A percentile compares a stretch with the other conserved stretches of the same genome.
Conservation (phyloP, 1,140 invertebrate species). For the Acyrthosiphon pisum region DNA sequence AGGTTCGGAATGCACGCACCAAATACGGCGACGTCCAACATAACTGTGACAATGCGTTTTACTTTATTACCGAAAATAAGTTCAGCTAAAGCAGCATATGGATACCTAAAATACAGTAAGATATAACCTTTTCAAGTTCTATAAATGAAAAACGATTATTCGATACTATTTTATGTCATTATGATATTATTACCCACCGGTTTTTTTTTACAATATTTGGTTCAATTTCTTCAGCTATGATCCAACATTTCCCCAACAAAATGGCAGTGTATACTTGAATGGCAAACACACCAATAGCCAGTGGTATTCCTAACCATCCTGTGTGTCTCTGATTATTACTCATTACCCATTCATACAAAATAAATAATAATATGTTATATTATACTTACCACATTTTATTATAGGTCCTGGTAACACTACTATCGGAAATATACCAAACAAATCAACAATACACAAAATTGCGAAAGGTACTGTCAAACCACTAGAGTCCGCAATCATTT, state of each 20-base stretch:
- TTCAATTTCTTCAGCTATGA: constrained; percentile 73
- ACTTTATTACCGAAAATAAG: constrained; percentile 71
- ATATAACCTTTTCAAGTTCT: background rate
- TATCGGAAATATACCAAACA: constrained; percentile 82
- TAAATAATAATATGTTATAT: background rate
- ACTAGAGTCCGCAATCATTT: constrained; percentile 2
- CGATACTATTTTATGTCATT: background rate
- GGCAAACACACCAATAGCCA: constrained; percentile 72
- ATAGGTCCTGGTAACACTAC: constrained; percentile 75
- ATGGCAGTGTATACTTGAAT: constrained; percentile 80
- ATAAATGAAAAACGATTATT: background rate
- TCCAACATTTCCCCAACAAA: constrained; percentile 77
- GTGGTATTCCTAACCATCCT: constrained; percentile 75
- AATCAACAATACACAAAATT: constrained; percentile 76
- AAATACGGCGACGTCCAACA: constrained; percentile 77
- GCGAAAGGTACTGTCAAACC: constrained; percentile 75
- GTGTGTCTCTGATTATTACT: constrained; percentile 3
- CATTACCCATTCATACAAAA: background rate
- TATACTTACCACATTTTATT: constrained; percentile 72
- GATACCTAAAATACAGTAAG: constrained; percentile 67
- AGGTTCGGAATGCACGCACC: constrained; percentile 78
- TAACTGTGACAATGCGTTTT: constrained; percentile 70
- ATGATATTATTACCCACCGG: constrained; percentile 65
- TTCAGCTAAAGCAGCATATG: constrained; percentile 79
- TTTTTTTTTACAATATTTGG: constrained; percentile 73